phyloP scores from a whole-genome alignment of 2,113 vertebrate genomes.

The Lepidothrix coronata region DNA sequence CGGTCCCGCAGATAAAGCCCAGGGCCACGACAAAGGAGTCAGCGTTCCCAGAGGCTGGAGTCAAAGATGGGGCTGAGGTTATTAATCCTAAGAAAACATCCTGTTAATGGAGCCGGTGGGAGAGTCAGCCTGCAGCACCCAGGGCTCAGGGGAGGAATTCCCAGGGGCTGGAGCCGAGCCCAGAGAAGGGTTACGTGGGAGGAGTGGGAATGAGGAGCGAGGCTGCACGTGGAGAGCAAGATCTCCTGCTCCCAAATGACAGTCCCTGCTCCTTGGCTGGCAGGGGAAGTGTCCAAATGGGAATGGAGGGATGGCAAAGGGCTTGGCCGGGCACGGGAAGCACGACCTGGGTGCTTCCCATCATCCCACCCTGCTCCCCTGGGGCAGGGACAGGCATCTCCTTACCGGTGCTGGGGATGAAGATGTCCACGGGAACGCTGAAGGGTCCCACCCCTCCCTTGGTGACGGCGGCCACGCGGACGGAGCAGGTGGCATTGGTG shows the following conservation, averaged over 20 bases:
- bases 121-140: background rate
- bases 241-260: background rate
- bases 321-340: background rate
- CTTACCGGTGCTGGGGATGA: slow-evolving; percentile 68
- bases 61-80: slow-evolving; percentile 77
- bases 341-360: fast-evolving
- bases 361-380: background rate
- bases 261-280: background rate
- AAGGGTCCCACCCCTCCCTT: slow-evolving; percentile 84
- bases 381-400: fast-evolving
- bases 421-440: slow-evolving; percentile 76
- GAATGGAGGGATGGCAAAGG: background rate
- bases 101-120: background rate
- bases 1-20: slow-evolving; percentile 77
- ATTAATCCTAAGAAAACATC: slow-evolving; percentile 59
- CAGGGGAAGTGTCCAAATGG: background rate
- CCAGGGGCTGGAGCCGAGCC: background rate
- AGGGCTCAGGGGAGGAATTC: background rate
- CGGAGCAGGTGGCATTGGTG: slow-evolving; percentile 83
- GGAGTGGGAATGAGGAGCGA: background rate
- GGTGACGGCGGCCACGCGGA: slow-evolving; percentile 86
- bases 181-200: fast-evolving
- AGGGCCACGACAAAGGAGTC: slow-evolving; percentile 77
- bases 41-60: slow-evolving; percentile 65
- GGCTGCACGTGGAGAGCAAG: background rate